Conservation (phyloP, 1,140 invertebrate genomes). For the Galendromus occidentalis region DNA sequence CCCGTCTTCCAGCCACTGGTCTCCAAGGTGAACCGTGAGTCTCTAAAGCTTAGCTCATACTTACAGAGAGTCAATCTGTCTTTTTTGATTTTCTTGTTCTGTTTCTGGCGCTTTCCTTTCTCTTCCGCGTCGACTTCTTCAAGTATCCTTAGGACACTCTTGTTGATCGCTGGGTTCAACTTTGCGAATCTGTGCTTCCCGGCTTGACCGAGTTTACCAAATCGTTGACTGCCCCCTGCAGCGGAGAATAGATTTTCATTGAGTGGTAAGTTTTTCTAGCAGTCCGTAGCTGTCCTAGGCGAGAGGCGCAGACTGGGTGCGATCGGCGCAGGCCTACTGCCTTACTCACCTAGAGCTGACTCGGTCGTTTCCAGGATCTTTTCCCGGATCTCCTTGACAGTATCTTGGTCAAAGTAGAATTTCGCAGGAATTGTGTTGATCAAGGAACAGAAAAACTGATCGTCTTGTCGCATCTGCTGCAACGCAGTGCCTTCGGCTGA, state of each 20-base stretch:
- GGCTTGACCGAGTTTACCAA: constrained; percentile 25
- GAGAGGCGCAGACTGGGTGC: no score
- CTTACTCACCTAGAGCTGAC: constrained; percentile 22
- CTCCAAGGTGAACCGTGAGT: no score
- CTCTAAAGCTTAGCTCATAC: no score
- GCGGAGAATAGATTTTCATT: no score
- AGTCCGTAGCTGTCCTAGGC: no score
- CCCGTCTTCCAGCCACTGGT: no score
- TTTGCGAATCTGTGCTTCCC: constrained; percentile 13
- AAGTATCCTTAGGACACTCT: constrained; percentile 23
- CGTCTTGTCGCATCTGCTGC: background rate
- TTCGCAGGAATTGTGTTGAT: constrained; percentile 14
- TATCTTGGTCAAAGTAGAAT: constrained; percentile 15
- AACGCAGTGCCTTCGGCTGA: background rate
- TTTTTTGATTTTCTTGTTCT: constrained; percentile 26
- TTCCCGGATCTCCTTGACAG: constrained; percentile 11
- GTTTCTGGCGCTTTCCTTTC: constrained; percentile 23
- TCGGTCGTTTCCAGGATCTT: background rate
- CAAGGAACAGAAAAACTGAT: constrained; percentile 12
- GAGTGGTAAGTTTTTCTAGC: no score
- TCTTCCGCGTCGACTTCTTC: constrained; percentile 23
- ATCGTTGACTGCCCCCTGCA: no score
- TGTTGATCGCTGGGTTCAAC: constrained; percentile 21
- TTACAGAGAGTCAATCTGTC: background rate
- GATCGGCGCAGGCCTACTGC: no score